Base-by-base conservation (phyloP, 2,113 vertebrate species). In the Mastomys coucha region DNA sequence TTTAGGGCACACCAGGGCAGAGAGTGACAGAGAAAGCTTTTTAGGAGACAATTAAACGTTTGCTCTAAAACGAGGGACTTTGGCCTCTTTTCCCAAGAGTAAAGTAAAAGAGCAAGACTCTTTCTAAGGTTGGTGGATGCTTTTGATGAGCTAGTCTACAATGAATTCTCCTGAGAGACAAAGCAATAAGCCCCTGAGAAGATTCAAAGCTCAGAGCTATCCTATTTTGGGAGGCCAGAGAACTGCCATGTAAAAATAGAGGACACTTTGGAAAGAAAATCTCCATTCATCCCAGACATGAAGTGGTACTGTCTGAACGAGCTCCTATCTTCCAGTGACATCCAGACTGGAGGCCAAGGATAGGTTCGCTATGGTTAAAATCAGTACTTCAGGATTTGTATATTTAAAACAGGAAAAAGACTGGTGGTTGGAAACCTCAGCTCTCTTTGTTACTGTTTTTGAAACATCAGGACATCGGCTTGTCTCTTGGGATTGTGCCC, bases 381-480 rank as follows among this genome's bases (percentile, higher is more conserved):
- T 97, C 97, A 96, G 96, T 93, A 97, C 95, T 94, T 80, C 22
- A 94, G 88, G 93, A 90, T 84, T 93, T 95, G 85, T 91, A 31
- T 95, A 65, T 94, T 97, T 97, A 94, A 97, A 96, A 94, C 49
- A 95, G 94, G 88, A 96, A 93, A 90, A 96, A 96, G 88, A 91
- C 92, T 95, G 92, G 96, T 90, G 96, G 97, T 96, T 97, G 88
- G 93, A 97, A 96, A 94, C 93, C 95, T 96, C 84, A 72, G 78
- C 96, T 97, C 88, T 91, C 92, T 96, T 98, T 97, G 97, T 97
- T 96, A 92, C 96, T 97, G 97, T 96, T 98, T 97, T 97, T 96
- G 93, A 97, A 98, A 97, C 97, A 97, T 97, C 97, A 97, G 97
- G 97, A 94, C 97, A 96, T 97, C 95, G 88, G 92, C 93, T 96